phyloP scores from a whole-genome alignment of 1,140 invertebrate genomes.

The Nylanderia fulva region DNA sequence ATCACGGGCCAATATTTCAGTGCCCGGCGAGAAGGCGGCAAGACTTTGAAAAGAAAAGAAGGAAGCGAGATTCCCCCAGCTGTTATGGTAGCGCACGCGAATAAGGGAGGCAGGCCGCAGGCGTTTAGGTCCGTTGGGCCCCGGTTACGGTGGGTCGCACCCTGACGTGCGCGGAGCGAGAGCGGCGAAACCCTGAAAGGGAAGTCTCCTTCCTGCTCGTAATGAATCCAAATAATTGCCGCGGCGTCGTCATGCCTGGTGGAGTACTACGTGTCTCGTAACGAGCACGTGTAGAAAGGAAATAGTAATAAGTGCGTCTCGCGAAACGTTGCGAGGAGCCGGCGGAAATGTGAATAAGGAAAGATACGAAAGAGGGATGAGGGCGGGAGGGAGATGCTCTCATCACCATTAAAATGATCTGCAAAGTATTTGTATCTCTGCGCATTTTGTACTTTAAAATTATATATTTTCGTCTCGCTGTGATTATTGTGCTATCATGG shows the following conservation, averaged over 20 bases:
- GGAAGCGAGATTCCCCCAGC: conserved; percentile 26
- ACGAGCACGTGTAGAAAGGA: conserved; percentile 70
- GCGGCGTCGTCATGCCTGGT: conserved; percentile 76
- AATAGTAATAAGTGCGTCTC: conserved; percentile 49
- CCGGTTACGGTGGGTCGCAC: conserved; percentile 57
- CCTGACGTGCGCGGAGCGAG: conserved; percentile 41
- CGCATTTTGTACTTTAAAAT: not conserved
- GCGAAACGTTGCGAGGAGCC: conserved; percentile 28
- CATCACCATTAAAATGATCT: conserved; percentile 29
- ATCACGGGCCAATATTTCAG: not conserved
- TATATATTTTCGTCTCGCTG: not conserved
- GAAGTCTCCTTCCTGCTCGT: conserved; percentile 81
- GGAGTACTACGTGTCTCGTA: conserved; percentile 69
- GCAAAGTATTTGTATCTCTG: conserved; percentile 11
- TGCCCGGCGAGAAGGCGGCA: not conserved
- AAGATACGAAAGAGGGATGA: not conserved
- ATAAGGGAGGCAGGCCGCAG: conserved; percentile 37
- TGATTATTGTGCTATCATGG: not conserved
- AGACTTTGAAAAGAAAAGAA: not conserved
- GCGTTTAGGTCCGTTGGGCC: conserved; percentile 74
- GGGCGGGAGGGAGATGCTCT: not conserved
- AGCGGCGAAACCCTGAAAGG: conserved; percentile 68
- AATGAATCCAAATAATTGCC: conserved; percentile 84
- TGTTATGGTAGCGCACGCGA: conserved; percentile 19
- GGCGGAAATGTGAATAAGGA: not conserved